phyloP scores from a whole-genome alignment of 35 echinoderm and acorn worm genomes.

The Chiridota heheva region DNA sequence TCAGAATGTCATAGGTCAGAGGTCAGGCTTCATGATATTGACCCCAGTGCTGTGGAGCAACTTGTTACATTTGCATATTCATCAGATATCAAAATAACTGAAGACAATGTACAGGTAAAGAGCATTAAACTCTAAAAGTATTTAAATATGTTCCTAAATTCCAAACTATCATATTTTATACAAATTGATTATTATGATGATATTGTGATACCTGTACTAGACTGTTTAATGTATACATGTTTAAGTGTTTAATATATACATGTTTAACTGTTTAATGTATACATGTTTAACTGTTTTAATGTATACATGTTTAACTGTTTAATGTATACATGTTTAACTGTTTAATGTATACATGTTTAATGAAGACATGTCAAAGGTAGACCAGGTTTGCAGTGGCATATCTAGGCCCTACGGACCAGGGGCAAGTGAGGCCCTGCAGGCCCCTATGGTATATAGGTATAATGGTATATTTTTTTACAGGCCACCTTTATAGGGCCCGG shows the following conservation, averaged over 20 bases:
- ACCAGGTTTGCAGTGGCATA: too few relatives aligned
- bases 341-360: neutral
- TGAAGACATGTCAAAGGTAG: neutral
- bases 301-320: neutral
- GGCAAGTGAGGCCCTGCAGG: too few relatives aligned
- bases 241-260: neutral
- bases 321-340: neutral
- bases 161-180: neutral
- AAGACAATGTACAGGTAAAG: slow-evolving; percentile 90
- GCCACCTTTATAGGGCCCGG: too few relatives aligned
- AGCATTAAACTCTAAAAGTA: neutral
- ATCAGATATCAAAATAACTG: slow-evolving; percentile 81
- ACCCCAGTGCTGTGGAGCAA: slow-evolving; percentile 67
- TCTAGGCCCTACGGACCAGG: too few relatives aligned
- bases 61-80: slow-evolving; percentile 94
- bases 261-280: neutral
- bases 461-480: too few relatives aligned
- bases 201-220: neutral
- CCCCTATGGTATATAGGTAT: too few relatives aligned
- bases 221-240: neutral
- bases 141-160: neutral
- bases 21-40: slow-evolving; percentile 90
- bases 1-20: slow-evolving; percentile 75
- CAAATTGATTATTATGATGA: neutral
- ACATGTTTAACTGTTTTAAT: neutral